These are phyloP conservation scores for Elephantulus edwardii DNA, from an alignment of 2,113 vertebrate species.

Conservation along the genomic window DNA sequence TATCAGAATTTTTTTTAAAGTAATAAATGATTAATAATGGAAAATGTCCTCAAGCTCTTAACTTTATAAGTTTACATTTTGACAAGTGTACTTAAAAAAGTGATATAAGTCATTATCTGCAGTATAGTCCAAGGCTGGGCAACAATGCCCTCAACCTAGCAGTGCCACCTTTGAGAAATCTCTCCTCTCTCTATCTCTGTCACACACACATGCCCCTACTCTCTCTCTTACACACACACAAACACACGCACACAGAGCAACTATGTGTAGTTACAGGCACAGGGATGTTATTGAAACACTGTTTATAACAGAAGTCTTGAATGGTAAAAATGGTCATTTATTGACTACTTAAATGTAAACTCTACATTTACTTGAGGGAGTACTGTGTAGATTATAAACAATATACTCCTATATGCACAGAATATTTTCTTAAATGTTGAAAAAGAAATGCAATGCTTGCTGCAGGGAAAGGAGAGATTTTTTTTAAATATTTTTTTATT, in stretches of 20 bases:
- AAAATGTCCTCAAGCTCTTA: not conserved
- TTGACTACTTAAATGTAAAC: not conserved
- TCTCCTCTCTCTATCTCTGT: too few species aligned
- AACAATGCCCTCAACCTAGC: too few species aligned
- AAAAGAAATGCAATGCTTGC: not conserved
- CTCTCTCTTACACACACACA: too few species aligned
- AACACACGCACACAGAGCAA: not conserved
- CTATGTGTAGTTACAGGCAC: rapidly evolving
- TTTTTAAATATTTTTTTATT: too few species aligned
- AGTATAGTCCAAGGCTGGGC: not conserved
- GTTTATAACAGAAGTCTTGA: not conserved
- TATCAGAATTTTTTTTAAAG: too few species aligned
- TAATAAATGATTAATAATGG: not conserved
- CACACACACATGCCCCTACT: too few species aligned
- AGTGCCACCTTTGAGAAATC: not conserved
- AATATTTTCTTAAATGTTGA: not conserved
- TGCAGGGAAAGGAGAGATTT: not conserved
- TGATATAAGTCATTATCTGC: not conserved
- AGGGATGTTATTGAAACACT: not conserved
- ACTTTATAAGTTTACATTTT: not conserved
- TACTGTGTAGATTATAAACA: not conserved
- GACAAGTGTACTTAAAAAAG: not conserved
- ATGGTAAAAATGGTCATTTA: not conserved
- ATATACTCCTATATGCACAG: too few species aligned
- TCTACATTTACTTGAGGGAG: not conserved